These are phyloP conservation scores for Gephyroberyx darwinii DNA, from an alignment of 2,797 vertebrate species.

Conservation along the genomic window DNA sequence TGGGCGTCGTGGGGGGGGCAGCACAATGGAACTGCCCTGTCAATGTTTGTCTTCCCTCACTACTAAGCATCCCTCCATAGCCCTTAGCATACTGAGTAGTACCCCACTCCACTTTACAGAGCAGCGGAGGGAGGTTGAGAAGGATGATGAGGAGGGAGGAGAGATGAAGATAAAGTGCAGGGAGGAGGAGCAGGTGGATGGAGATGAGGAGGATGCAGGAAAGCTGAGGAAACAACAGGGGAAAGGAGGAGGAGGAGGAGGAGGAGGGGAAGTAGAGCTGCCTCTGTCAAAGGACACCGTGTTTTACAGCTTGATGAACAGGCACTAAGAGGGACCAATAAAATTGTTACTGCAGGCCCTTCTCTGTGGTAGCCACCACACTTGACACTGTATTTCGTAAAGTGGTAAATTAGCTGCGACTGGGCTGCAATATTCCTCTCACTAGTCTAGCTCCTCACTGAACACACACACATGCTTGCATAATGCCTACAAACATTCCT, in stretches of 20 bases:
- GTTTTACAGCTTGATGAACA: constrained; percentile 74
- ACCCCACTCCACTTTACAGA: constrained; percentile 54
- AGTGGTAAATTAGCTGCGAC: constrained; percentile 50
- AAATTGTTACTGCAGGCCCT: constrained; percentile 66
- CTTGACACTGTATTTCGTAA: constrained; percentile 66
- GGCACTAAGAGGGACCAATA: constrained; percentile 68
- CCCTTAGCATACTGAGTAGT: constrained; percentile 66
- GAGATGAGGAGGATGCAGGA: constrained; percentile 31
- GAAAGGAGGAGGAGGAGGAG: not conserved
- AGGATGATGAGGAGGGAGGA: constrained; percentile 28
- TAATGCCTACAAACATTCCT: not conserved
- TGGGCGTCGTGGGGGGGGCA: constrained; percentile 29
- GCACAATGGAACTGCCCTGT: constrained; percentile 76
- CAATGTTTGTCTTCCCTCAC: constrained; percentile 77
- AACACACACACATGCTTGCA: constrained; percentile 8
- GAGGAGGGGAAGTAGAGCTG: constrained; percentile 17
- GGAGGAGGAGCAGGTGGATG: constrained; percentile 47
- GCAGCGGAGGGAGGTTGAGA: constrained; percentile 36
- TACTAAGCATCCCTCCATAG: constrained; percentile 57
- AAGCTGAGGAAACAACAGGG: constrained; percentile 3
- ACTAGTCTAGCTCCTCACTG: constrained; percentile 22
- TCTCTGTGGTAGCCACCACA: constrained; percentile 48
- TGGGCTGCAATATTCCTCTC: constrained; percentile 33
- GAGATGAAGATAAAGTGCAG: constrained; percentile 14
- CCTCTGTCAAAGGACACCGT: constrained; percentile 59